Conservation (phyloP, 2,113 vertebrate species). For the Chloebia gouldiae region DNA sequence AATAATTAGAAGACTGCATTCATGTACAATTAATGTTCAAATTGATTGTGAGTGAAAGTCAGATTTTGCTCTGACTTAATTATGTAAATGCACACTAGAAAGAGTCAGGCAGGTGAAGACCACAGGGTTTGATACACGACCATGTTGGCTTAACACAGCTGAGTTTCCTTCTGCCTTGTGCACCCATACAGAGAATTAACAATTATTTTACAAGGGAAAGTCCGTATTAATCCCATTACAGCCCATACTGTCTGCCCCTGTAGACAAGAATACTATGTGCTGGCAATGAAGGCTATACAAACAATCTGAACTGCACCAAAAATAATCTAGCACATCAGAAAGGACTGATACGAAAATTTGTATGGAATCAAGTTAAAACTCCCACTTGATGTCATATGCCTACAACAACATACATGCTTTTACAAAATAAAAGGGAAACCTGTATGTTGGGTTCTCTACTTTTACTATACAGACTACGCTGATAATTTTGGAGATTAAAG, state of each 20-base stretch:
- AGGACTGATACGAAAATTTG: not conserved
- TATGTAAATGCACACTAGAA: slow-evolving; percentile 12
- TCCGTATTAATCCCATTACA: not conserved
- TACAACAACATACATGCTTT: not conserved
- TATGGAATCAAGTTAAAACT: not conserved
- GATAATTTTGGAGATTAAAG: not conserved
- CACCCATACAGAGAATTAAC: not conserved
- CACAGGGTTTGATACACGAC: not conserved
- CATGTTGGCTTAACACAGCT: not conserved
- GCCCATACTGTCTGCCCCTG: not conserved
- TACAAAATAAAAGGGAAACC: not conserved
- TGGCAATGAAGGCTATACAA: not conserved
- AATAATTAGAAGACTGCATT: not conserved
- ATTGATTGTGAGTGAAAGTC: not conserved
- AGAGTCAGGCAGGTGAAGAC: slow-evolving; percentile 13
- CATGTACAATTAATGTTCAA: slow-evolving; percentile 9
- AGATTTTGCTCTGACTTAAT: slow-evolving; percentile 25
- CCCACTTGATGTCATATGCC: not conserved
- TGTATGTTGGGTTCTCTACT: not conserved
- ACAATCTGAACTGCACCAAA: not conserved
- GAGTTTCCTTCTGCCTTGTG: not conserved
- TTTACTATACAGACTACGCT: not conserved
- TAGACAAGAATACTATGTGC: not conserved
- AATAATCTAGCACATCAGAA: not conserved
- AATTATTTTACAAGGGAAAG: not conserved